Percentiles rank a stretch among this genome's conserved stretches.
phyloP scores from a whole-genome alignment of 2,888 invertebrate species.

The Caenorhabditis sp. region DNA sequence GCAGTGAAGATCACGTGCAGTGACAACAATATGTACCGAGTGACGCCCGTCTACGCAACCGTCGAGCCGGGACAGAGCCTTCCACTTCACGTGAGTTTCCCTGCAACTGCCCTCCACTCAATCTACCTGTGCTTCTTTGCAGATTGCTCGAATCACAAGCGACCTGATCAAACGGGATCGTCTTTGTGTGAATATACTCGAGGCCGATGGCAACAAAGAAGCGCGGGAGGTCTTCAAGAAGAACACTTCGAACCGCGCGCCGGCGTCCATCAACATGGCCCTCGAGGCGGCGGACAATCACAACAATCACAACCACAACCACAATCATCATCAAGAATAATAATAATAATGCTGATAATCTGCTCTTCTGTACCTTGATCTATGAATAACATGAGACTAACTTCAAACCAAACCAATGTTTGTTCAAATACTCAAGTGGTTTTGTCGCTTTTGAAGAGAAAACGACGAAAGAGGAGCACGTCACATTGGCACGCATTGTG shows the following conservation, averaged over 20 bases:
- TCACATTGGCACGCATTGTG: too few relatives aligned
- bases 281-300: conserved; percentile 51
- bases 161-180: conserved; percentile 61
- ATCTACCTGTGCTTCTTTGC: too few relatives aligned
- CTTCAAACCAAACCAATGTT: too few relatives aligned
- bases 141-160: conserved; percentile 63
- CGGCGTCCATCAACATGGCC: conserved; percentile 55
- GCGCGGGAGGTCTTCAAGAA: conserved; percentile 64
- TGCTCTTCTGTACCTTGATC: too few relatives aligned
- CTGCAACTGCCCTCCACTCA: too few relatives aligned
- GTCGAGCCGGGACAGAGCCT: conserved; percentile 74
- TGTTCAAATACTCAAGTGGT: conserved; percentile 28
- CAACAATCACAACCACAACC: conserved; percentile 36
- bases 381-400: too few relatives aligned
- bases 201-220: conserved; percentile 59
- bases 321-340: conserved; percentile 27
- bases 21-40: conserved; percentile 75
- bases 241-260: conserved; percentile 38
- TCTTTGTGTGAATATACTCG: conserved; percentile 62
- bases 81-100: conserved; percentile 69
- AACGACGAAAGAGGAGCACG: too few relatives aligned
- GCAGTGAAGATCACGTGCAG: conserved; percentile 78
- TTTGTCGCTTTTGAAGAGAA: too few relatives aligned
- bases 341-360: too few relatives aligned
- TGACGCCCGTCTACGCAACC: conserved; percentile 75